Base-by-base conservation (phyloP, 2,888 invertebrate genomes). In the Synanthedon andrenaeformis region DNA sequence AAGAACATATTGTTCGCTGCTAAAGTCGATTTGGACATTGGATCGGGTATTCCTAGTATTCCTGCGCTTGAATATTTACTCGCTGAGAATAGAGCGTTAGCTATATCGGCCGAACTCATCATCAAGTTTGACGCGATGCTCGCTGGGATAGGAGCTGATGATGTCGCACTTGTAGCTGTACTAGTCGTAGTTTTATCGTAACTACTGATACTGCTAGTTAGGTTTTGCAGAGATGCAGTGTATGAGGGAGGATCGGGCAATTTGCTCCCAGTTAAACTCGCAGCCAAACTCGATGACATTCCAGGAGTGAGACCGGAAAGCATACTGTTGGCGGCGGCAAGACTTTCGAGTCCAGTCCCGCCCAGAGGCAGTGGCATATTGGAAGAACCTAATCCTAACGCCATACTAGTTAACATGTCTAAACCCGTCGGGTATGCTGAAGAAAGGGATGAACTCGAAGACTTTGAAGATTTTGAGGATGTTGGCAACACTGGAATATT, bases 1-100 rank as follows among this genome's bases (percentile, higher is more conserved):
- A 94, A 86, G 61, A 94, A 95, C 89, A 94, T 92, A 69, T 94
- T 94, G 65, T 93, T 93, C 1, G 94, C 92, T 8, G 92, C 91
- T 59, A 94, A 79, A 35, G 93, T 92, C 11, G 92, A 91, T 67
- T 93, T 93, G 0, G 93, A 91, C 82, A 94, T 89, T 0, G 94
- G 93, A 76, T 94, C 94, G 0, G 93, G 92, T 62, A 93, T 90
- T 4, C 91, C 91, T 42, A 92, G 78, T 53, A 92, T 82, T 17
- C 89, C 90, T 12, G 90, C 89, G 60, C 89, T 89, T 2, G 91
- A 90, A 67, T 90, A 91, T 73, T 91, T 91, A 50, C 90, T 91
- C 1, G 90, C 89, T 54, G 90, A 92, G 66, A 92, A 92, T 53
- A 93, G 78, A 53, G 92, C 91, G 67, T 89, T 91, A 0, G 92